Conservation (phyloP, 2,888 invertebrate species). For the Calliopum simillimum region DNA sequence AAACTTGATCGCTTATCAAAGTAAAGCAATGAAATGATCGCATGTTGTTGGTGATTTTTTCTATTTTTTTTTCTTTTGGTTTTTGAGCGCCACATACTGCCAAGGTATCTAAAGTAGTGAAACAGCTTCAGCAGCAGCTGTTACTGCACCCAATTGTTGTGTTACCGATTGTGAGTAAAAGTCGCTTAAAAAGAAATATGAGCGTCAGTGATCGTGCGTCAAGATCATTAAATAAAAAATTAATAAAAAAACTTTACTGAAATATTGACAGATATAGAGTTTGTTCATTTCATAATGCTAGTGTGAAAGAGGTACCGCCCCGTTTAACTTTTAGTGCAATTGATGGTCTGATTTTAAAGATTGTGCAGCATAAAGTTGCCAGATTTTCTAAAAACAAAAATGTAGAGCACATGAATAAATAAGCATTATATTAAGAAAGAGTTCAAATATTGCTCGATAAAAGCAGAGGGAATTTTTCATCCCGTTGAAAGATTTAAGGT, state of each 20-base stretch:
- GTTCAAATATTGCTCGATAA: no score
- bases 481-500: no score
- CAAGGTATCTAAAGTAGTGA: background rate
- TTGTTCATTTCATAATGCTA: no score
- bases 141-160: slow-evolving; percentile 10
- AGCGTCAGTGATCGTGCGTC: slow-evolving; percentile 13
- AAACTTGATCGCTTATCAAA: slow-evolving; percentile 37
- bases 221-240: background rate
- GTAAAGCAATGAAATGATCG: slow-evolving; percentile 4
- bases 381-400: background rate
- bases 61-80: no score
- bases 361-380: background rate
- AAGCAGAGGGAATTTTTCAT: no score
- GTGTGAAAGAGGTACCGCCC: slow-evolving; percentile 16
- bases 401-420: background rate
- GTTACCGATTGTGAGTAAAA: slow-evolving; percentile 3
- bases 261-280: slow-evolving; percentile 6
- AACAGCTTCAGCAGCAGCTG: slow-evolving; percentile 2
- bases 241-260: background rate
- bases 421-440: no score
- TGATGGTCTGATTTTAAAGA: background rate
- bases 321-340: no score
- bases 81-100: slow-evolving; percentile 7
- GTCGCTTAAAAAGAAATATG: slow-evolving; percentile 15
- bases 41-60: slow-evolving; percentile 2